Base-by-base conservation (phyloP, 2,113 vertebrate species). In the Promerops cafer region DNA sequence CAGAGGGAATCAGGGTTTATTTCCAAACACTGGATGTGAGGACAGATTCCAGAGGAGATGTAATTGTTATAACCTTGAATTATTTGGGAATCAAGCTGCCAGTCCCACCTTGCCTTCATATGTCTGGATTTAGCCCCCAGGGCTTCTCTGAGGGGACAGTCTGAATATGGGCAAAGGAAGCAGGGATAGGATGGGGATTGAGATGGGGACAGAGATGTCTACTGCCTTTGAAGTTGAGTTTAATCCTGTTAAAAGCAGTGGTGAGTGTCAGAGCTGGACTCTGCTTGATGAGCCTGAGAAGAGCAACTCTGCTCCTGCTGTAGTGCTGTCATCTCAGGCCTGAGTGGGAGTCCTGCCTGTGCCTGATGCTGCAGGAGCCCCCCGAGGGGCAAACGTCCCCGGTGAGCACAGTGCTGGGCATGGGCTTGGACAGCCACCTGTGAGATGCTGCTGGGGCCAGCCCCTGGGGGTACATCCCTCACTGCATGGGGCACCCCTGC, bases 181-280 rank as follows among this genome's bases (percentile, higher is more conserved):
- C 42, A 20, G 65, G 54, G 42, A 35, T 35, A 19, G 45, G 31
- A 35, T 13, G 31, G 30, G 79, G 37, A 35, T 4, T 66, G 59
- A 31, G 33, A 59, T 24, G 22, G 44, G 59, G 13, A 37, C 52
- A 74, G 45, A 76, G 30, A 30, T 4, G 0, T 83, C 87, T 83
- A 17, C 65, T 50, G 56, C 50, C 77, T 89, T 93, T 87, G 83
- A 94, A 85, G 66, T 28, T 77, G 60, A 44, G 42, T 68, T 81
- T 87, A 94, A 87, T 94, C 63, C 87, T 65, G 81, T 83, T 87
- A 82, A 80, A 90, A 92, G 72, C 27, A 30, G 26, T 13, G 9
- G 20, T 33, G 37, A 84, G 47, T 52, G 4, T 39, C 44, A n/a
- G 53, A 87, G 60, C 59, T 40, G 23, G 61, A 26, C 39, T 35